Base-by-base conservation (phyloP, 2,113 vertebrate species). In the Megaleporinus macrocephalus region DNA sequence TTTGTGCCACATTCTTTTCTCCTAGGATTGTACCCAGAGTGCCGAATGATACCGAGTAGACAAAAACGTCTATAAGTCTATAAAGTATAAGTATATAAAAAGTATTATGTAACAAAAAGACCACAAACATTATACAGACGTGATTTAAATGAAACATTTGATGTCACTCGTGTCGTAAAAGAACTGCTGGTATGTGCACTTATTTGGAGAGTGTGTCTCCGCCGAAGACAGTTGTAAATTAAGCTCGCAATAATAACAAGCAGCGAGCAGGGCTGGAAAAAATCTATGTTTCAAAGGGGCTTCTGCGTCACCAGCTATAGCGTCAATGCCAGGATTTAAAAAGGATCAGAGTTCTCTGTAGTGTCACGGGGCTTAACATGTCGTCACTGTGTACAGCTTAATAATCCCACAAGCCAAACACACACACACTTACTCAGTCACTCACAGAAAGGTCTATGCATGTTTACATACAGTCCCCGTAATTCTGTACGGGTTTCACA, bases 301-400 rank as follows among this genome's bases (percentile, higher is more conserved):
- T 79, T 78, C 68, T 79, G 74, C 78, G 59, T 85, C 85, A 88
- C 68, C n/a, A 69, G 49, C 29, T 57, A 62, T 49, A 55, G 76
- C 73, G 30, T 78, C 82, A 84, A 78, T 36, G 72, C 62, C 63
- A 79, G 77, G 80, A 61, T 88, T 88, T 81, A 76, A 88, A 82
- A 63, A 84, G 85, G 80, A 86, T 84, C 76, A 79, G 75, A 76
- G 73, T 68, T 85, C 74, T 75, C 79, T 71, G 77, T 83, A 76
- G 84, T 73, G 49, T 80, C 62, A 65, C 66, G 18, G 73, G 75
- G 80, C 80, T 87, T 83, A 85, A 82, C 1, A 12, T 76, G 75
- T 72, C 76, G 55, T 84, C 76, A 80, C 16, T 73, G 77, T 75
- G 65, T 80, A 83, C 73, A 82, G n/a, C 51, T 78, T 59, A 72